These are phyloP conservation scores for Amblyopsis rosae DNA, from an alignment of 2,113 vertebrate genomes.

Conservation along the genomic window DNA sequence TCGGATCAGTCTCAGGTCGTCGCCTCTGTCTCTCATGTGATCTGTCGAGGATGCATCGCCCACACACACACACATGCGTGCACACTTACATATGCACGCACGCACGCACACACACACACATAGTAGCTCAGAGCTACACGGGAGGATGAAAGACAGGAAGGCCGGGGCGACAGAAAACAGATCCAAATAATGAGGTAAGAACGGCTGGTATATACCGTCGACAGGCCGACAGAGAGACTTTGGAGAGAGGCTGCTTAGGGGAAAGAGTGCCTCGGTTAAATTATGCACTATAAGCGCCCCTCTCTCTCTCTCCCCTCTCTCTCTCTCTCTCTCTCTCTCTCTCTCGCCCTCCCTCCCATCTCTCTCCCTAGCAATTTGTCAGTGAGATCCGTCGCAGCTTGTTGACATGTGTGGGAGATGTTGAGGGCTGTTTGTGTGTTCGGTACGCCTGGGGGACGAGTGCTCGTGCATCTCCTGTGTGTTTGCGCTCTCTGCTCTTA, in stretches of 20 bases:
- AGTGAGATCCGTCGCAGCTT: constrained; percentile 57
- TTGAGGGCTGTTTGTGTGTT: constrained; percentile 56
- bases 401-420: constrained; percentile 68
- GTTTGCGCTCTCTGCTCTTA: constrained; percentile 51
- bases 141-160: constrained; percentile 8
- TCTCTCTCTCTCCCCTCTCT: constrained; percentile 37
- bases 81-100: neutral
- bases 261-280: constrained; percentile 13
- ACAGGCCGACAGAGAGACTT: neutral
- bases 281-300: constrained; percentile 27
- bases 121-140: constrained; percentile 15
- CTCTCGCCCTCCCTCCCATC: constrained; percentile 7
- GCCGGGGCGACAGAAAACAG: constrained; percentile 3
- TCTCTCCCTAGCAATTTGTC: constrained; percentile 51
- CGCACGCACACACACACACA: constrained; percentile 9
- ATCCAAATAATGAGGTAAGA: neutral
- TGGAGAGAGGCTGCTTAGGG: neutral
- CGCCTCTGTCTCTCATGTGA: constrained; percentile 75
- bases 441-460: constrained; percentile 8
- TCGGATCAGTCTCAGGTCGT: constrained; percentile 80
- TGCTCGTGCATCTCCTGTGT: constrained; percentile 42
- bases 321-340: constrained; percentile 18
- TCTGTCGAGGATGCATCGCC: constrained; percentile 69
- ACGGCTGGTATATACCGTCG: constrained; percentile 1
- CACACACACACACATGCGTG: constrained; percentile 12